These are phyloP conservation scores for Dastarcus helophoroides DNA, from an alignment of 2,888 invertebrate species.

Conservation along the genomic window DNA sequence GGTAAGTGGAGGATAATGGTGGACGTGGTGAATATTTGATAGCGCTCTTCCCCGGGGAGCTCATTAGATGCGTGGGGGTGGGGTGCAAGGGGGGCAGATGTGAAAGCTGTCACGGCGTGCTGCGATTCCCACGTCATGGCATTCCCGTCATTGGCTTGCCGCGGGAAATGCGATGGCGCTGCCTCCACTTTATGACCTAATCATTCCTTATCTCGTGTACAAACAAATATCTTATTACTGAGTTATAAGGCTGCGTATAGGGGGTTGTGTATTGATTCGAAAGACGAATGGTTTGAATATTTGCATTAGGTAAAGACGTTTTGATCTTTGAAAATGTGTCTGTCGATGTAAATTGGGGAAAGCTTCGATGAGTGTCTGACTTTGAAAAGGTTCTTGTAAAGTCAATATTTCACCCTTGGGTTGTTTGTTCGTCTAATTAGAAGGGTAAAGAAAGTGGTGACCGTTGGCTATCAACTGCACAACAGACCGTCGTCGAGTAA, in stretches of 20 bases:
- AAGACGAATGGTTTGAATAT: too few relatives aligned
- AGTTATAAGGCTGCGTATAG: slow-evolving; percentile 12
- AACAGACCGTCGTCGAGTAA: neutral
- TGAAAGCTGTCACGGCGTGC: slow-evolving; percentile 22
- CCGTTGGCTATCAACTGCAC: slow-evolving; percentile 1
- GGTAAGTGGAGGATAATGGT: slow-evolving; percentile 28
- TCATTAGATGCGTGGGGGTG: slow-evolving; percentile 23
- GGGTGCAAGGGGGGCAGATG: slow-evolving; percentile 3
- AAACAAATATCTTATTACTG: slow-evolving; percentile 19
- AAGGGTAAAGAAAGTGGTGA: neutral
- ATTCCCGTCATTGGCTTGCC: slow-evolving; percentile 24
- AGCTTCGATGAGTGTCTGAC: too few relatives aligned
- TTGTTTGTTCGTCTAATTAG: slow-evolving; percentile 5
- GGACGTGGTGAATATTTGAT: slow-evolving; percentile 29
- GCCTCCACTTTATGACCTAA: slow-evolving; percentile 19
- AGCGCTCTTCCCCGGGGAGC: slow-evolving; percentile 22
- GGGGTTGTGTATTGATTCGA: too few relatives aligned
- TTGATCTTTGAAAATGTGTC: too few relatives aligned
- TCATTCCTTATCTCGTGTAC: slow-evolving; percentile 19
- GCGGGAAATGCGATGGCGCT: slow-evolving; percentile 24
- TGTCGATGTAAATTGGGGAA: too few relatives aligned
- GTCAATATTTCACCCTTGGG: slow-evolving; percentile 5
- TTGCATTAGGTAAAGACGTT: too few relatives aligned
- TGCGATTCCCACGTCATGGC: slow-evolving; percentile 27
- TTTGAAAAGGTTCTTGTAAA: too few relatives aligned